Conservation (phyloP, 1,140 invertebrate species). For the Helicorthomorpha holstii region DNA sequence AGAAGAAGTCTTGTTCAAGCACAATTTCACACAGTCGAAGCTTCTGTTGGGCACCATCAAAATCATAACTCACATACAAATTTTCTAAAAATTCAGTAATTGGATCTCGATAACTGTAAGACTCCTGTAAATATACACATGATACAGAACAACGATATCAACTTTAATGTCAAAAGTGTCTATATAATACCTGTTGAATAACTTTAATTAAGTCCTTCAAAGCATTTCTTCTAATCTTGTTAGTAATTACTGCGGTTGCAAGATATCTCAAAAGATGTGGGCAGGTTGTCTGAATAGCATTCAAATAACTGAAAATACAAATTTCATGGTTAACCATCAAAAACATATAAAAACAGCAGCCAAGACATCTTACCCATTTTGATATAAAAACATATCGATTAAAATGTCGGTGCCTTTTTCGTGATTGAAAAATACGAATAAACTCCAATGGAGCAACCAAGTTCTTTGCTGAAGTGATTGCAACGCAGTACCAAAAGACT, state of each 20-base stretch:
- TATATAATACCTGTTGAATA: no score
- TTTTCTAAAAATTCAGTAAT: constrained; percentile 99
- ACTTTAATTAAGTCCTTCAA: constrained; percentile 97
- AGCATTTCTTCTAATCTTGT: constrained; percentile 62
- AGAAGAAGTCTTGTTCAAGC: constrained; percentile 94
- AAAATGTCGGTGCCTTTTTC: constrained; percentile 87
- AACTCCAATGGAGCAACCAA: constrained; percentile 98
- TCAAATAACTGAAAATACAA: constrained; percentile 77
- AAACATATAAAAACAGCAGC: no score
- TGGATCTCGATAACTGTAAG: constrained; percentile 94
- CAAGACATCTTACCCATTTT: constrained; percentile 71
- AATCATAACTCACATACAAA: constrained; percentile 98
- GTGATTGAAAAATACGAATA: constrained; percentile 99
- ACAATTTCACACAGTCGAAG: constrained; percentile 87
- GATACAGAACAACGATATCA: no score
- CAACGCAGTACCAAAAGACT: constrained; percentile 52
- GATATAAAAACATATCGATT: constrained; percentile 96
- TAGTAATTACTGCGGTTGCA: constrained; percentile 94
- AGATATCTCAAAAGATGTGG: constrained; percentile 95
- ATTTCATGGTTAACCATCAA: no score
- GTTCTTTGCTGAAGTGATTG: constrained; percentile 92
- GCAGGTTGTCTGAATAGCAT: constrained; percentile 98
- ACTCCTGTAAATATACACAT: no score
- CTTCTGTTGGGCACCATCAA: constrained; percentile 93
- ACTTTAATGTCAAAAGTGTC: no score